These are phyloP conservation scores for Hipparchia sbordonii DNA, from an alignment of 2,888 invertebrate genomes.

Conservation along the genomic window DNA sequence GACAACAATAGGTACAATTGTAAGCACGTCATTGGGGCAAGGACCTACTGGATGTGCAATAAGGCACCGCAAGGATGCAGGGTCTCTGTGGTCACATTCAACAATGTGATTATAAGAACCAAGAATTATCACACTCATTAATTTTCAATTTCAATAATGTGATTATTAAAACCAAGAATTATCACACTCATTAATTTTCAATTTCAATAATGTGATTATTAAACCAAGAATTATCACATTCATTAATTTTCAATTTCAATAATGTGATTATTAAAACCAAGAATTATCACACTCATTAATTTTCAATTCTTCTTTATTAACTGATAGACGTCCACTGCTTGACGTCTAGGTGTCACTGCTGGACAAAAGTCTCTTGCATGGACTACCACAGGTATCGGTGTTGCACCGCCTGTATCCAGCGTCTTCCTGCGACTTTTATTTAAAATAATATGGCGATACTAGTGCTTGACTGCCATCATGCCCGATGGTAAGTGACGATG, in stretches of 20 bases:
- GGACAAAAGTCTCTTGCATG: too few relatives aligned
- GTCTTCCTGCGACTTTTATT: too few relatives aligned
- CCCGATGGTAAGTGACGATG: too few relatives aligned
- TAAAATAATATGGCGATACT: too few relatives aligned
- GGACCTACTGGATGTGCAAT: constrained; percentile 50
- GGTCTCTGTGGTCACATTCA: constrained; percentile 44
- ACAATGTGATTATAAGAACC: constrained; percentile 43
- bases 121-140: constrained; percentile 43
- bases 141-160: neutral
- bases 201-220: constrained; percentile 44
- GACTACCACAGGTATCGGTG: too few relatives aligned
- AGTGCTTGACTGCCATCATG: too few relatives aligned
- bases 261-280: constrained; percentile 42
- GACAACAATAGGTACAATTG: neutral
- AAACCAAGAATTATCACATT: constrained; percentile 38
- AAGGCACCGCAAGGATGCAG: constrained; percentile 49
- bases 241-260: constrained; percentile 31
- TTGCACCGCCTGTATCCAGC: too few relatives aligned
- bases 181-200: constrained; percentile 36
- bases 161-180: constrained; percentile 44
- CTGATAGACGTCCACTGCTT: too few relatives aligned
- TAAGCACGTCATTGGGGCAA: constrained; percentile 29
- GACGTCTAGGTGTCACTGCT: too few relatives aligned
- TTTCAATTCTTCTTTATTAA: too few relatives aligned
- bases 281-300: constrained; percentile 40